These are phyloP conservation scores for Conchocele bisecta DNA, from an alignment of 2,888 invertebrate genomes.

Conservation along the genomic window DNA sequence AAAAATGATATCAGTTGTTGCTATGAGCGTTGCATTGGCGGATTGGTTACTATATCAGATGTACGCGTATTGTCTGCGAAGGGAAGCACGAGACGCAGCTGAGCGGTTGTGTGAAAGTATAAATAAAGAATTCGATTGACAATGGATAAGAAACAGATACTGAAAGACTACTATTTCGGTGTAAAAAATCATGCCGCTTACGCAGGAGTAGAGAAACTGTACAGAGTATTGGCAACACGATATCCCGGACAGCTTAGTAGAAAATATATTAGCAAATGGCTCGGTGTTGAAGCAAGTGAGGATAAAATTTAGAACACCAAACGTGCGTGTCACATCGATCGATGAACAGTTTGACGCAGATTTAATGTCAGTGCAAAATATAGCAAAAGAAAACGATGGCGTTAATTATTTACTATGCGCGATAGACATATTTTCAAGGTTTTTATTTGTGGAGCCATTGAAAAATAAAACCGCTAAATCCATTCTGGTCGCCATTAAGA, in stretches of 20 bases:
- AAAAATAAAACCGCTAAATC: conserved; percentile 8
- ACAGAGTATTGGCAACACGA: background rate
- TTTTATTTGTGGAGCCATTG: conserved; percentile 1
- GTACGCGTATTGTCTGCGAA: too few species aligned
- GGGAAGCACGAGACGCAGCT: too few species aligned
- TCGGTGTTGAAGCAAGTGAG: conserved; percentile 3
- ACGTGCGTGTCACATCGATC: conserved; percentile 5
- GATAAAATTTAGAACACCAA: conserved; percentile 5
- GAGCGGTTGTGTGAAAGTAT: too few species aligned
- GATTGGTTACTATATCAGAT: too few species aligned
- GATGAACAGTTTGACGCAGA: conserved; percentile 4
- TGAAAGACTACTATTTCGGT: background rate
- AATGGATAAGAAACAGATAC: background rate
- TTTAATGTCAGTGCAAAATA: background rate
- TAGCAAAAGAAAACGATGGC: conserved; percentile 7
- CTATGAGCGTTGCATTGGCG: too few species aligned
- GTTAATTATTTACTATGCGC: background rate
- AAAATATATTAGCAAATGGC: background rate
- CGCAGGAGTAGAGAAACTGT: conserved; percentile 3
- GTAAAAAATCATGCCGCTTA: conserved; percentile 9
- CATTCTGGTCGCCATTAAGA: background rate
- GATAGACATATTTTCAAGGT: conserved; percentile 9
- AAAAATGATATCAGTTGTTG: too few species aligned
- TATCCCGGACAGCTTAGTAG: background rate
- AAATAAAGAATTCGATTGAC: too few species aligned